Evolutionary conservation across 2,888 invertebrate species (phyloP), one percentile per base, ranked within the genome.

Genomic region (Drosophila hamatofila): DNA sequence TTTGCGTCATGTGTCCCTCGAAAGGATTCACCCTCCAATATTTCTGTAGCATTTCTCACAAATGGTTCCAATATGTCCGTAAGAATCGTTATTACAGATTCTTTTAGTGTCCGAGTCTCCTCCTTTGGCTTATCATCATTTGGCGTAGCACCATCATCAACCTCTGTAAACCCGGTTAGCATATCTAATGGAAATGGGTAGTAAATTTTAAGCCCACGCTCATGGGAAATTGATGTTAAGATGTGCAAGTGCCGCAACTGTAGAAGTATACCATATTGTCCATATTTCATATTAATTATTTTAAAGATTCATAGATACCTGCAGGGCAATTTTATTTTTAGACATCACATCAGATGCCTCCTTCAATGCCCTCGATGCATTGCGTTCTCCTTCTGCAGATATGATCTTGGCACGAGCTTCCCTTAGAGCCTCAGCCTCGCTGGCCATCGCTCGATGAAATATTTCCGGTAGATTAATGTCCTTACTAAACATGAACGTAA

Each of bases 351-450:
- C 91, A 3, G 91, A 91, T 0, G 91, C 91, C 25, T 88, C 86
- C 25, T 85, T 91, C 0, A 91, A 58, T 0, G 90, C 80, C 49
- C 57, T 65, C 0, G 91, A 88, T 1, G 91, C 91, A 60, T 62
- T 80, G 0, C 79, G 62, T 35, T 91, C 91, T 8, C 91, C 91
- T 57, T 91, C 89, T 0, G 91, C 91, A 0, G 91, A 85, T 16
- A 91, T 91, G 18, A 91, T 78, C 64, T 91, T 91, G 3, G 91
- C 91, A 25, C 90, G 83, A 11, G 91, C 91, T 33, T 90, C 90
- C 7, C 91, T 79, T 1, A 77, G 44, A 0, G 91, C 91, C 54
- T 91, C 91, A 0, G 91, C 91, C 64, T 91, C 91, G 21, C 87
- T 87, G 18, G 91, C 91, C 83, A 91, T 72, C 6, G 90, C 78